Conservation (phyloP, 1,140 invertebrate genomes). For the Andrena cerasifolii region DNA sequence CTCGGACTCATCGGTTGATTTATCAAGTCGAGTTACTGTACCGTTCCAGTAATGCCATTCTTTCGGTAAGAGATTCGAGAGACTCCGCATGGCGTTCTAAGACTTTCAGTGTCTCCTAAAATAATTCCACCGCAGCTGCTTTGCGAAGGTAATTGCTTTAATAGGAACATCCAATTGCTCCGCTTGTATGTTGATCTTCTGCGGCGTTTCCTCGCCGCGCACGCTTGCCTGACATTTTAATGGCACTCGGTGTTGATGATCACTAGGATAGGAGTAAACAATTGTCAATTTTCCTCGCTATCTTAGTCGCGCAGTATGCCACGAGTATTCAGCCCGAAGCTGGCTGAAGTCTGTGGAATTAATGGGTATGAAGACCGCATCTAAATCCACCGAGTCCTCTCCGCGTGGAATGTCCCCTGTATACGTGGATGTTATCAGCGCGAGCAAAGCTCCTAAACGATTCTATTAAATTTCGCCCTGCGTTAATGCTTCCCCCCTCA, state of each 20-base stretch:
- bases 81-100: not conserved
- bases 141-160: no score
- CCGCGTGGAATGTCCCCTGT: not conserved
- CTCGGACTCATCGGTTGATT: slow-evolving; percentile 4
- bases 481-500: not conserved
- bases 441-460: not conserved
- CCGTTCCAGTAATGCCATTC: not conserved
- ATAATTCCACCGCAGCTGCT: no score
- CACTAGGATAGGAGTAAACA: not conserved
- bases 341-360: slow-evolving; percentile 7
- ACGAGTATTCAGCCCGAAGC: not conserved
- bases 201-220: no score
- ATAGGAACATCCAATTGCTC: no score
- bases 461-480: slow-evolving; percentile 1
- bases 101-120: not conserved
- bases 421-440: not conserved
- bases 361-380: not conserved
- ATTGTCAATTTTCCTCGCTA: not conserved
- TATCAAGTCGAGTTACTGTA: not conserved
- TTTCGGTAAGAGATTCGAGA: slow-evolving; percentile 1
- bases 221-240: no score
- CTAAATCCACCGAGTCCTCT: not conserved
- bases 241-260: no score
- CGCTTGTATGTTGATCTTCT: no score
- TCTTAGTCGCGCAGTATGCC: not conserved